Conservation (phyloP, 2,888 invertebrate species). For the Criorhina ranunculi region DNA sequence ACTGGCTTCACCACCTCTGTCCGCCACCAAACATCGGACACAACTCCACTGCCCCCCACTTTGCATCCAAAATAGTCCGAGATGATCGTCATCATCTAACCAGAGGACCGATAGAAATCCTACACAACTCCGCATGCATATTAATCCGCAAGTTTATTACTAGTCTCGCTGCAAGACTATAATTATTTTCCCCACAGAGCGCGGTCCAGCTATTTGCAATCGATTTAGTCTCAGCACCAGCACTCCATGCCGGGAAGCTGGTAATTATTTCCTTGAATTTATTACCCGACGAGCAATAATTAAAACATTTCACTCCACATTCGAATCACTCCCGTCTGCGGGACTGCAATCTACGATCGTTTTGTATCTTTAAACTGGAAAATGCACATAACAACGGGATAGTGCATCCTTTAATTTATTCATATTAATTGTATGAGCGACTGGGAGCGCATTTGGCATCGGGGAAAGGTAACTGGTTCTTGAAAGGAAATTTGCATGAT, state of each 20-base stretch:
- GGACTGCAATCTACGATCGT: slow-evolving; percentile 23
- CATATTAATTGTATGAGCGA: slow-evolving; percentile 39
- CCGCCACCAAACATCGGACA: slow-evolving; percentile 10
- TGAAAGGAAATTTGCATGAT: slow-evolving; percentile 64
- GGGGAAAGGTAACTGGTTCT: slow-evolving; percentile 29
- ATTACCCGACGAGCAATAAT: slow-evolving; percentile 74
- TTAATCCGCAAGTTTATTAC: slow-evolving; percentile 73
- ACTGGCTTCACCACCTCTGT: slow-evolving; percentile 13
- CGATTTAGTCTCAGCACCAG: slow-evolving; percentile 63
- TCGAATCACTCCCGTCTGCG: slow-evolving; percentile 29
- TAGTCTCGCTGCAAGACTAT: slow-evolving; percentile 39
- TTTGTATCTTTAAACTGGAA: slow-evolving; percentile 39
- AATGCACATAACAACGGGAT: slow-evolving; percentile 9
- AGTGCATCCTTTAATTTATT: slow-evolving; percentile 67
- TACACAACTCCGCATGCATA: slow-evolving; percentile 65
- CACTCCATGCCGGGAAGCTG: slow-evolving; percentile 34
- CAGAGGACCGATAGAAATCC: slow-evolving; percentile 56
- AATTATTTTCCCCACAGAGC: slow-evolving; percentile 60
- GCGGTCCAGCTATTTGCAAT: slow-evolving; percentile 58
- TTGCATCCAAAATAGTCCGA: slow-evolving; percentile 12
- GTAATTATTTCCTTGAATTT: slow-evolving; percentile 69
- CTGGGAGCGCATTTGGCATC: slow-evolving; percentile 1
- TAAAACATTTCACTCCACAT: slow-evolving; percentile 75
- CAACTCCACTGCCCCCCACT: slow-evolving; percentile 44
- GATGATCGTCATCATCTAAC: slow-evolving; percentile 14